Base-by-base conservation (phyloP, 2,888 invertebrate genomes). In the Chaetogeoica ovagalla region DNA sequence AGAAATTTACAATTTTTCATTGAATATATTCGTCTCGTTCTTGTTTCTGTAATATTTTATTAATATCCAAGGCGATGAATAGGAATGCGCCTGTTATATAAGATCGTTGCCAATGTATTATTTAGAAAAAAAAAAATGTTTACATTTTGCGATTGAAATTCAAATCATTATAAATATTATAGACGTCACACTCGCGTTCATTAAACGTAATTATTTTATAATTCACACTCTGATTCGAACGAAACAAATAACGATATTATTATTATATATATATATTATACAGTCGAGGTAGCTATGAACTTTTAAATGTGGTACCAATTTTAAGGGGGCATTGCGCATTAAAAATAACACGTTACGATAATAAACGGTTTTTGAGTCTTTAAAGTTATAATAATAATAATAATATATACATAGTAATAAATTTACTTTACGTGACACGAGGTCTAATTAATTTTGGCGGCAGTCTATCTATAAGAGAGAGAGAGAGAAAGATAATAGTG, bases 381-480 rank as follows among this genome's bases (percentile, higher is more conserved):
- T 7, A 17, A 62, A 43, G n/a, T 37, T 65, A 74, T 65, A 30
- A 55, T 39, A 65, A 21, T 17, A 15, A 30, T 30, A 30, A 30
- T 30, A 2, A 30, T 30, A 30, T 30, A 30, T 30, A 30, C 48
- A 65, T 65, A 65, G 74, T 74, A 65, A 74, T 74, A 74, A 74
- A 74, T 74, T 65, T 52, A 65, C 55, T 65, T 65, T 55, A 74
- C 74, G 55, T 74, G 74, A 74, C 72, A 62, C n/a, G 48, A 48
- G 55, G 55, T 30, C 52, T 74, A 74, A 65, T 74, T 74, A 65
- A 74, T 74, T 65, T 74, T 74, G 65, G 74, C 65, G 30, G 30
- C 30, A 74, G 74, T 17, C 30, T 30, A 30, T n/a, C 57, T 70
- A 57, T 37, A 7, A 48, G 48, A 19, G 43, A 62, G 62, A 62